phyloP scores from a whole-genome alignment of 1,140 invertebrate genomes.

The Heliconius nattereri region DNA sequence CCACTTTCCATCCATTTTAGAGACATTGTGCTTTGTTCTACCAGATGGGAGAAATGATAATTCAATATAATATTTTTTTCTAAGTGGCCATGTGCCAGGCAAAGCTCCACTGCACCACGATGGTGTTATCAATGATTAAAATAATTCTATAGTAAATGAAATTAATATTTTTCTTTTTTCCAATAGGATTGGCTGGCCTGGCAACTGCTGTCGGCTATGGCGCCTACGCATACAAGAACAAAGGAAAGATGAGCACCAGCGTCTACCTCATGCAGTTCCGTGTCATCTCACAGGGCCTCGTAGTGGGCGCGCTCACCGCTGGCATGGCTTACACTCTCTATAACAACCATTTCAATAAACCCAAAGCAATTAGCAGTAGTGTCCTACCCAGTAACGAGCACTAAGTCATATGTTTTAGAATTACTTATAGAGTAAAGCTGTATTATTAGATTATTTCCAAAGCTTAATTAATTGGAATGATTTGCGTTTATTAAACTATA shows the following conservation, averaged over 20 bases:
- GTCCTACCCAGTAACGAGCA: slow-evolving; percentile 47
- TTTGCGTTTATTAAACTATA: not conserved
- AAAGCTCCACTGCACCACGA: not conserved
- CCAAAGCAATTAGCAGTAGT: slow-evolving; percentile 28
- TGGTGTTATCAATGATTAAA: too few relatives aligned
- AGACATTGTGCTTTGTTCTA: not conserved
- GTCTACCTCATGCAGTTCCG: slow-evolving; percentile 92
- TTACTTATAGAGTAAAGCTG: not conserved
- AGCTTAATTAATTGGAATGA: not conserved
- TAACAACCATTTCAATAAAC: slow-evolving; percentile 61
- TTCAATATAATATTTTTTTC: too few relatives aligned
- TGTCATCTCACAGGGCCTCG: slow-evolving; percentile 90
- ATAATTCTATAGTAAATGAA: not conserved
- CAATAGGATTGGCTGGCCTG: slow-evolving; percentile 86
- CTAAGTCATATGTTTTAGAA: slow-evolving; percentile 28
- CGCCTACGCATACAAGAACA: slow-evolving; percentile 86
- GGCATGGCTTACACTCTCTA: slow-evolving; percentile 85
- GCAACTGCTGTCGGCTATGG: slow-evolving; percentile 85
- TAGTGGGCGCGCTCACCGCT: slow-evolving; percentile 86
- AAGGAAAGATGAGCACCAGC: slow-evolving; percentile 88
- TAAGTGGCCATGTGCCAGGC: not conserved
- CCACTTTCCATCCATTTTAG: not conserved
- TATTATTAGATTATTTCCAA: slow-evolving; percentile 13
- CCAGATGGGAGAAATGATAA: too few relatives aligned
- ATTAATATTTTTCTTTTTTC: slow-evolving; percentile 50